Base-by-base conservation (phyloP, 2,797 vertebrate species). In the Platyrinchus mystaceus region DNA sequence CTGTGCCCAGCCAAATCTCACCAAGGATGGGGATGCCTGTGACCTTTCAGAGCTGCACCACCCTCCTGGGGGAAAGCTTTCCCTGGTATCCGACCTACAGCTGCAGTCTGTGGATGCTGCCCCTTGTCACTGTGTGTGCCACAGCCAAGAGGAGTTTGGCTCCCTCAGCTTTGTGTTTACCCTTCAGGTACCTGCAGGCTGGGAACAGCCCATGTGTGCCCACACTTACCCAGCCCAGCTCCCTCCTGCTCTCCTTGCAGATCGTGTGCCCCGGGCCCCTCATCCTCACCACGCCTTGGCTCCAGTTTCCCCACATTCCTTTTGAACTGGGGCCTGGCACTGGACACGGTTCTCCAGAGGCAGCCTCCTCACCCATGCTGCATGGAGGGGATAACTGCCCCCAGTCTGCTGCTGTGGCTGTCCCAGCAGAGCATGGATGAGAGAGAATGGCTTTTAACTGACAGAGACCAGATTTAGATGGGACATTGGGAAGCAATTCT, bases 401-500 rank as follows among this genome's bases (percentile, higher is more conserved):
- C n/a, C 2, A 1, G 19, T 13, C 26, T 56, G 46, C 43, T 3
- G 17, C 36, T 5, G 26, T 7, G 26, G n/a, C 16, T 60, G n/a
- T 44, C 47, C 64, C 39, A 39, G 50, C 21, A 24, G 0, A 36
- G 34, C 43, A 3, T 1, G 2, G 32, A n/a, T 5, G 7, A n/a
- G 43, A 43, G 8, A 24, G 8, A 43, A 46, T 17, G 41, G 63
- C 32, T 66, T 47, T 66, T 23, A 34, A 23, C 43, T 34, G 9
- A 34, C 12, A 47, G 43, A 47, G 18, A 26, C 8, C 13, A 18
- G 43, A 12, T 7, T 27, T 47, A 47, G 12, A 34, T 66, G n/a
- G 23, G 24, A 27, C 27, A 34, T n/a, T 66, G 43, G 23, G n/a
- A 66, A 46, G 63, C 14, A 46, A 47, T n/a, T 46, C 23, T 34